These are phyloP conservation scores for Poicephalus meyeri DNA, from an alignment of 2,113 vertebrate species.

Conservation along the genomic window DNA sequence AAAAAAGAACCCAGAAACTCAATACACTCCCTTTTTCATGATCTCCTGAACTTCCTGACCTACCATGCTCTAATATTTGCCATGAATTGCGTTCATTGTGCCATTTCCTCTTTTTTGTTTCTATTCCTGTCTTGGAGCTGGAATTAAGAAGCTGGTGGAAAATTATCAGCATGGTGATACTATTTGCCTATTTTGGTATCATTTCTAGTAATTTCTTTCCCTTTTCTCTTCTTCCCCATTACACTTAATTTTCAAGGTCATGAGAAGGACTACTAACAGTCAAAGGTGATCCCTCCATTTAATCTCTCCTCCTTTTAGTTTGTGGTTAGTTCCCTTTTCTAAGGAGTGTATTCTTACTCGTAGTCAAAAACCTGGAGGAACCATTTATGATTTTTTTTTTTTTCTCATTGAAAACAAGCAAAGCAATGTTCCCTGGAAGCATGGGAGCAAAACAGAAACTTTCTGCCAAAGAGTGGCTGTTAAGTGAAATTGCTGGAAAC, in stretches of 20 bases:
- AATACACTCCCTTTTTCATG: neutral
- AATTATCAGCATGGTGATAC: neutral
- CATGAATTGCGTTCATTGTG: conserved; percentile 38
- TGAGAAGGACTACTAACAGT: neutral
- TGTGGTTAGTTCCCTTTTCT: neutral
- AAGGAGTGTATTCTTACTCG: neutral
- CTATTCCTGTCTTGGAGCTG: conserved; percentile 3
- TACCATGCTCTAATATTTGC: neutral
- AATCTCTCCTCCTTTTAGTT: neutral
- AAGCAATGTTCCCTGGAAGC: conserved; percentile 20
- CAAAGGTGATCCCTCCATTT: neutral
- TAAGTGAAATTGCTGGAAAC: conserved; percentile 54
- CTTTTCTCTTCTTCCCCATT: neutral
- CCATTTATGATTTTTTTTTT: neutral
- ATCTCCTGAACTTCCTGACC: conserved; percentile 27
- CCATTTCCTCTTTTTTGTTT: conserved; percentile 51
- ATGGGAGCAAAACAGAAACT: neutral
- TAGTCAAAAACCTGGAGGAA: neutral
- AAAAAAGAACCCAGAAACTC: neutral
- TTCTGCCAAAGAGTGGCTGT: neutral
- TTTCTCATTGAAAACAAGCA: neutral
- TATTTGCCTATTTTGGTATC: neutral
- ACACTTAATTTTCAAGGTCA: neutral
- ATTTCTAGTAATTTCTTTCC: neutral
- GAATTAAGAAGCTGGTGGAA: neutral